Conservation (phyloP, 2,113 vertebrate species). For the human (Homo sapiens) region DNA sequence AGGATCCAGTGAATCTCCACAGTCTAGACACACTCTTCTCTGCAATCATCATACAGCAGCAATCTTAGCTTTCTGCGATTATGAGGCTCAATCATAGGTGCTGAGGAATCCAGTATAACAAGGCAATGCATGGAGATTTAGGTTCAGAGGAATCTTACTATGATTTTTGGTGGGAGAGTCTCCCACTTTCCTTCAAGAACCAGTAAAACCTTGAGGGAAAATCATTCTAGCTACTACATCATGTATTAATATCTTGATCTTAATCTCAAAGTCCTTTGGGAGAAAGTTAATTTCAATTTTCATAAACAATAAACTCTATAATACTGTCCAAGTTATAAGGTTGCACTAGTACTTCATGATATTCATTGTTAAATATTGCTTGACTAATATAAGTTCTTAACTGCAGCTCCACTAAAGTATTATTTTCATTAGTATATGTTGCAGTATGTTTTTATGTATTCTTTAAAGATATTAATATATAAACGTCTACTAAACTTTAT, state of each 20-base stretch:
- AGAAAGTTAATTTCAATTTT: neutral
- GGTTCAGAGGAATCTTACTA: neutral
- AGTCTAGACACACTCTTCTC: neutral
- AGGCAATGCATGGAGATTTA: neutral
- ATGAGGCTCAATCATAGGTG: neutral
- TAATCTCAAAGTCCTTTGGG: neutral
- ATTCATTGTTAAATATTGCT: neutral
- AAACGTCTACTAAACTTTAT: neutral
- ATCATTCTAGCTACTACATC: neutral
- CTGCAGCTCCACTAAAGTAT: neutral
- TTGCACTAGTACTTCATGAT: neutral
- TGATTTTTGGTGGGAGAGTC: neutral
- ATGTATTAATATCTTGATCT: neutral
- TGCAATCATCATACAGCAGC: neutral
- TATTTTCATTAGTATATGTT: neutral
- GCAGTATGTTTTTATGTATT: neutral
- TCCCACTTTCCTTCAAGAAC: neutral
- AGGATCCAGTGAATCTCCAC: neutral
- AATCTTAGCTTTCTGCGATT: neutral
- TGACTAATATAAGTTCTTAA: neutral
- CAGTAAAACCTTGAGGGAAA: neutral
- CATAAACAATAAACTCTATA: neutral
- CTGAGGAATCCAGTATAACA: neutral
- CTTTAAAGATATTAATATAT: conserved; percentile 1
- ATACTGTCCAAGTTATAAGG: neutral